These are phyloP conservation scores for Apolygus lucorum DNA, from an alignment of 1,140 invertebrate species.

Conservation along the genomic window DNA sequence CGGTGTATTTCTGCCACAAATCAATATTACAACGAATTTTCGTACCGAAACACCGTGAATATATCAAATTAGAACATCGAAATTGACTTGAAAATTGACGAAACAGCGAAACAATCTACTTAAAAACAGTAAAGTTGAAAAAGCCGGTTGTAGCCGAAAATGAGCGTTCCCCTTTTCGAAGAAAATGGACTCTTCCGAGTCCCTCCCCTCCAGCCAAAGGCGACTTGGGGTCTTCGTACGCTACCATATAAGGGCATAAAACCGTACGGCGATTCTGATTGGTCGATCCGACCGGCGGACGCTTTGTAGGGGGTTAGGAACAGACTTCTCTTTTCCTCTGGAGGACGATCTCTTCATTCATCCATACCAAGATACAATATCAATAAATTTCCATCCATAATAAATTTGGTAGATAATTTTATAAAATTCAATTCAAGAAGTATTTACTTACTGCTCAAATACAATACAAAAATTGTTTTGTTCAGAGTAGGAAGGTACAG, in stretches of 20 bases:
- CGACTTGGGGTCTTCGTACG: slow-evolving; percentile 45
- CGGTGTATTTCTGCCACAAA: neutral
- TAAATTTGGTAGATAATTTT: too few relatives aligned
- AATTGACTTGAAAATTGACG: slow-evolving; percentile 1
- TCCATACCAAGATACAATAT: too few relatives aligned
- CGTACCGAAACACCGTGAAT: neutral
- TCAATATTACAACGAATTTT: neutral
- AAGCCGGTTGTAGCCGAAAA: slow-evolving; percentile 25
- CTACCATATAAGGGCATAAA: slow-evolving; percentile 72
- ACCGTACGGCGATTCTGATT: slow-evolving; percentile 52
- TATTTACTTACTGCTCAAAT: too few relatives aligned
- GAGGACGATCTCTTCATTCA: too few relatives aligned
- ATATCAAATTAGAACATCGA: neutral
- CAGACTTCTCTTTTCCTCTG: too few relatives aligned
- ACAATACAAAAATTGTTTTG: too few relatives aligned
- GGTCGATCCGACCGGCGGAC: slow-evolving; percentile 45
- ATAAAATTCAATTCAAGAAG: too few relatives aligned
- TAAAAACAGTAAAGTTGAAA: slow-evolving; percentile 18
- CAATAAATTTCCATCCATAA: too few relatives aligned
- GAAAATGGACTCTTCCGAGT: slow-evolving; percentile 42
- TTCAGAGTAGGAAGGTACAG: too few relatives aligned
- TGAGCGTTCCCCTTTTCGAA: slow-evolving; percentile 4
- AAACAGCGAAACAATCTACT: slow-evolving; percentile 21
- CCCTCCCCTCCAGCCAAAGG: slow-evolving; percentile 34
- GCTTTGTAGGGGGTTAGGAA: too few relatives aligned